phyloP scores from a whole-genome alignment of 35 echinoderm and acorn worm species.

The Hemicentrotus pulcherrimus region DNA sequence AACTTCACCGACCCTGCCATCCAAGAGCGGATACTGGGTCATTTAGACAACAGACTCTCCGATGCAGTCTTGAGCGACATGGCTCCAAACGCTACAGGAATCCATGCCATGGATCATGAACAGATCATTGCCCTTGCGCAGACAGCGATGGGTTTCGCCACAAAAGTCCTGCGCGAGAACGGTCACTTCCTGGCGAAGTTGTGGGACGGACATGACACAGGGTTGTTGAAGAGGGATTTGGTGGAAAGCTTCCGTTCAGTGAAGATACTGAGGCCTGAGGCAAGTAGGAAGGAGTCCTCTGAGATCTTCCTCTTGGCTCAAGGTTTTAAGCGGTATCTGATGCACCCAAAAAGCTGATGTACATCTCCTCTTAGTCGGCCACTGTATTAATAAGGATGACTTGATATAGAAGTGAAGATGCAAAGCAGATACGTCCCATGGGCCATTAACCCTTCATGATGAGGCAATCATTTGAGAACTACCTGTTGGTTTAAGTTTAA shows the following conservation, averaged over 20 bases:
- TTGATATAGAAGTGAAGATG: no score
- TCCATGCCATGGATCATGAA: slow-evolving; percentile 88
- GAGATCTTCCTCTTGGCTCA: slow-evolving; percentile 79
- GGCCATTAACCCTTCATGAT: no score
- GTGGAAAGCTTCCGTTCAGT: slow-evolving; percentile 57
- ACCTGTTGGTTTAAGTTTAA: no score
- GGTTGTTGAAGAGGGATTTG: slow-evolving; percentile 64
- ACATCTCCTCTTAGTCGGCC: neutral
- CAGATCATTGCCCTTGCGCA: slow-evolving; percentile 64
- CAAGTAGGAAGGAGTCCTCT: slow-evolving; percentile 86
- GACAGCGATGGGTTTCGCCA: slow-evolving; percentile 66
- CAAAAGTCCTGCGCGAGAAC: slow-evolving; percentile 57
- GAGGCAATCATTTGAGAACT: no score
- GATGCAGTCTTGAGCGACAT: slow-evolving; percentile 84
- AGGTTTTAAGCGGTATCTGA: slow-evolving; percentile 79
- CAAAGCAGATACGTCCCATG: no score
- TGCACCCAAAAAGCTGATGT: slow-evolving; percentile 40
- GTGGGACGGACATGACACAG: slow-evolving; percentile 79
- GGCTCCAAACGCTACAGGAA: slow-evolving; percentile 91
- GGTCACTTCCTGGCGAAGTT: slow-evolving; percentile 86
- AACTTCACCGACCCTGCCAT: slow-evolving; percentile 70
- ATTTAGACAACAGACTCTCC: slow-evolving; percentile 39
- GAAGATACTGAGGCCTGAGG: slow-evolving; percentile 77
- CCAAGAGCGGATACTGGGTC: slow-evolving; percentile 58
- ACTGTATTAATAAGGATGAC: no score